Conservation (phyloP, 2,797 vertebrate species). For the Chrysocyon brachyurus region DNA sequence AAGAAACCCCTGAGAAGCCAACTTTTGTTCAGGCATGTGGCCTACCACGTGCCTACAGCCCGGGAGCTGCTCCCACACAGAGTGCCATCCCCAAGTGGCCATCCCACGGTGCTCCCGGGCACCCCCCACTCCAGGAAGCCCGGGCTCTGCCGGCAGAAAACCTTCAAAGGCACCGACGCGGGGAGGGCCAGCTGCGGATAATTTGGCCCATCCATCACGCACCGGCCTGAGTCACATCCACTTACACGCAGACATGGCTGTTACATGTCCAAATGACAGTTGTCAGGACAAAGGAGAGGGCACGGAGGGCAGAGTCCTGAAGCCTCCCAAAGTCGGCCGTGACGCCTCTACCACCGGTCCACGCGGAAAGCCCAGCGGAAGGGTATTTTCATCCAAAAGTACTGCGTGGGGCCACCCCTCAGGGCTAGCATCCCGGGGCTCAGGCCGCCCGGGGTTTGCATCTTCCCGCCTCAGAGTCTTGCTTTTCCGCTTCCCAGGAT, state of each 20-base stretch:
- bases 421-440: fast-evolving
- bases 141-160: not conserved
- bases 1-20: too few species aligned
- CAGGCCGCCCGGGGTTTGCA: fast-evolving
- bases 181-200: constrained; percentile 9
- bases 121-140: fast-evolving
- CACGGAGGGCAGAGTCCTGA: not conserved
- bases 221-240: not conserved
- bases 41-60: fast-evolving
- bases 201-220: not conserved
- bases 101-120: not conserved
- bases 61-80: not conserved
- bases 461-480: not conserved
- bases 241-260: not conserved
- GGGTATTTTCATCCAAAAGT: fast-evolving
- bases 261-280: not conserved
- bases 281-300: not conserved
- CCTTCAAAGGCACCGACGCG: fast-evolving
- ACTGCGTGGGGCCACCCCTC: fast-evolving
- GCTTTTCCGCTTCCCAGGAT: not conserved
- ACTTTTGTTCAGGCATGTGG: not conserved
- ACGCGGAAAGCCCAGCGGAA: fast-evolving
- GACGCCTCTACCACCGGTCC: fast-evolving
- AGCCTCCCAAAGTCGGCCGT: fast-evolving
- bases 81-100: fast-evolving